phyloP scores from a whole-genome alignment of 2,888 invertebrate genomes.

The Drosophila atroscutellata region DNA sequence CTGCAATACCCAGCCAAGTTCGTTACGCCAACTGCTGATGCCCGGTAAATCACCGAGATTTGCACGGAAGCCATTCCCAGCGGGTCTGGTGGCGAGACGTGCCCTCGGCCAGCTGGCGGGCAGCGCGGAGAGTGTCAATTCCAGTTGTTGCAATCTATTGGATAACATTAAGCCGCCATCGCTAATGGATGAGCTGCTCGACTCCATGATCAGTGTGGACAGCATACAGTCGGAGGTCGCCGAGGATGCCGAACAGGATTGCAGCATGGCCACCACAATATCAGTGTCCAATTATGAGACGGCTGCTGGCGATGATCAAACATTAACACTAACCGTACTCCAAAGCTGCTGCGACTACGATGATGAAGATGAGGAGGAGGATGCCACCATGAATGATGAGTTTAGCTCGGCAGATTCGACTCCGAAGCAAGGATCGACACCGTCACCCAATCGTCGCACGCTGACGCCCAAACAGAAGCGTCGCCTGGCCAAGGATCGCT shows the following conservation, averaged over 20 bases:
- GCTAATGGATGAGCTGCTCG: constrained; percentile 90
- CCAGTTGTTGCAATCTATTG: constrained; percentile 88
- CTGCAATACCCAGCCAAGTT: constrained; percentile 73
- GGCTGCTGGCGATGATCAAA: constrained; percentile 87
- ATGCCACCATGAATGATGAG: constrained; percentile 86
- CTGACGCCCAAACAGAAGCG: constrained; percentile 92
- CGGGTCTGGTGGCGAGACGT: constrained; percentile 89
- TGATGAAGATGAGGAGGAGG: constrained; percentile 75
- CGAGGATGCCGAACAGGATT: constrained; percentile 88
- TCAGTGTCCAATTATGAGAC: constrained; percentile 85
- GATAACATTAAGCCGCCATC: constrained; percentile 94
- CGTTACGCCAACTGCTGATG: constrained; percentile 75
- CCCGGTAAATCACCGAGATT: constrained; percentile 83
- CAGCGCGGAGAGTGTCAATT: constrained; percentile 88
- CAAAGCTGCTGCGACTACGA: constrained; percentile 87
- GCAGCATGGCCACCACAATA: constrained; percentile 82
- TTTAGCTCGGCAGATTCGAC: constrained; percentile 91
- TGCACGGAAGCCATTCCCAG: constrained; percentile 90
- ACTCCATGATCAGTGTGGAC: constrained; percentile 93
- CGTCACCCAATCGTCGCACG: constrained; percentile 75
- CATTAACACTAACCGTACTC: constrained; percentile 84
- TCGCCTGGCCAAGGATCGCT: constrained; percentile 91
- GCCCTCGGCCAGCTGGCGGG: constrained; percentile 88
- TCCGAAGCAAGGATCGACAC: constrained; percentile 87
- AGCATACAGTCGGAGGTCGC: constrained; percentile 93